A percentile compares a stretch with the other conserved stretches of the same genome.
These are phyloP conservation scores for Alectoris magna DNA, from an alignment of 2,797 vertebrate genomes.

Conservation along the genomic window DNA sequence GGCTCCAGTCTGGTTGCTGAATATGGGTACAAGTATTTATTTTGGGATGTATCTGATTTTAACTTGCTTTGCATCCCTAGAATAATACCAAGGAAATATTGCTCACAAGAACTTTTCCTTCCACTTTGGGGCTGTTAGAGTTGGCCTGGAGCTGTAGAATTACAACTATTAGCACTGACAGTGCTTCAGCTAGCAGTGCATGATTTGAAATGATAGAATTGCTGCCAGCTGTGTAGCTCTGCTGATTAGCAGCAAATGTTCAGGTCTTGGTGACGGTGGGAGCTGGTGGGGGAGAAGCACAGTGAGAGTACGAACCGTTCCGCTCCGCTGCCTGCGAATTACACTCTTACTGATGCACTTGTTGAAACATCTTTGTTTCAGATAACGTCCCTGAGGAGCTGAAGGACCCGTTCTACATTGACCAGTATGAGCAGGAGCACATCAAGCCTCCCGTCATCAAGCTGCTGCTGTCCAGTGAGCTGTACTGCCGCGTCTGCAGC, in stretches of 20 bases:
- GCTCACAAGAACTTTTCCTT: not conserved
- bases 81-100: not conserved
- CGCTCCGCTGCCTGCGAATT: not conserved
- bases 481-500: constrained; percentile 95
- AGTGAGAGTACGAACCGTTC: not conserved
- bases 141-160: not conserved
- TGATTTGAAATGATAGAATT: not conserved
- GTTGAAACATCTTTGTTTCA: constrained; percentile 56
- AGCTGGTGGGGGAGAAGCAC: not conserved
- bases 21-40: not conserved
- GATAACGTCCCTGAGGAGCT: constrained; percentile 97
- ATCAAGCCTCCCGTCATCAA: constrained; percentile 95
- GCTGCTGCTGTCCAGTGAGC: constrained; percentile 93
- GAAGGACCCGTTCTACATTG: constrained; percentile 95
- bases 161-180: not conserved
- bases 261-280: not conserved
- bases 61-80: not conserved
- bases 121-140: not conserved
- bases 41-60: not conserved
- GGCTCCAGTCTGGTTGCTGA: not conserved
- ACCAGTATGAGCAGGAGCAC: constrained; percentile 98
- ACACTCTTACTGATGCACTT: rapidly evolving
- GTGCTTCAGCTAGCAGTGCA: not conserved
- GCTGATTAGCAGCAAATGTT: not conserved
- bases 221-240: not conserved